These are phyloP conservation scores for Venturia canescens DNA, from an alignment of 1,140 invertebrate genomes.

Conservation along the genomic window DNA sequence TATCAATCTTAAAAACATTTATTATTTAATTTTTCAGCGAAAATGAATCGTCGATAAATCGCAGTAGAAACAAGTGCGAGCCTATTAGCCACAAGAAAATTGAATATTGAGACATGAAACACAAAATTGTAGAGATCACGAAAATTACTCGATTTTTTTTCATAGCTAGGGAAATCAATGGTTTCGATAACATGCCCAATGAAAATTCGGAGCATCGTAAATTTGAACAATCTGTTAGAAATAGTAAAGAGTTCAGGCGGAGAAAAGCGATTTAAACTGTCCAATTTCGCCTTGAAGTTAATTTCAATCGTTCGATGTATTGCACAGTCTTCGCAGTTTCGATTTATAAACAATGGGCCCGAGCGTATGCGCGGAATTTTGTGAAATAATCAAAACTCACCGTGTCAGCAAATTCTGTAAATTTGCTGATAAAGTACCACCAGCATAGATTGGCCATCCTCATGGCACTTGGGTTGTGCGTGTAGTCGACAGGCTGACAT, in stretches of 20 bases:
- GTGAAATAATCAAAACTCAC: conserved; percentile 73
- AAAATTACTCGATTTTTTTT: neutral
- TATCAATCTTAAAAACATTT: too few species aligned
- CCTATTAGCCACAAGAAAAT: neutral
- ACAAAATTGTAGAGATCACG: neutral
- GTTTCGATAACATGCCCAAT: neutral
- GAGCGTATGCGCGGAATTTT: neutral
- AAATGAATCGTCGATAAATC: neutral
- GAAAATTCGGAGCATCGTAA: too few species aligned
- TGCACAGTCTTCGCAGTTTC: neutral
- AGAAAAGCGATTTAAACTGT: too few species aligned
- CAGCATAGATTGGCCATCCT: conserved; percentile 96
- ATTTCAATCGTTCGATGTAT: neutral
- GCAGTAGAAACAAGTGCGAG: neutral
- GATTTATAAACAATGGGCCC: neutral
- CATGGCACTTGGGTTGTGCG: conserved; percentile 81
- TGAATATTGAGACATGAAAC: neutral
- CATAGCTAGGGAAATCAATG: too few species aligned
- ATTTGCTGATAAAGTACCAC: conserved; percentile 98
- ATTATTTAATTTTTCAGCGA: neutral
- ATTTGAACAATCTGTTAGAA: too few species aligned
- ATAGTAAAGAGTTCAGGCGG: too few species aligned
- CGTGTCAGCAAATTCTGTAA: conserved; percentile 97
- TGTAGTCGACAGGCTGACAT: conserved; percentile 96
- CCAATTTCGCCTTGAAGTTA: too few species aligned